Evolutionary conservation across 2,888 invertebrate genomes (phyloP), one percentile per base, ranked within the genome.

Genomic region (Lysandra bellargus): DNA sequence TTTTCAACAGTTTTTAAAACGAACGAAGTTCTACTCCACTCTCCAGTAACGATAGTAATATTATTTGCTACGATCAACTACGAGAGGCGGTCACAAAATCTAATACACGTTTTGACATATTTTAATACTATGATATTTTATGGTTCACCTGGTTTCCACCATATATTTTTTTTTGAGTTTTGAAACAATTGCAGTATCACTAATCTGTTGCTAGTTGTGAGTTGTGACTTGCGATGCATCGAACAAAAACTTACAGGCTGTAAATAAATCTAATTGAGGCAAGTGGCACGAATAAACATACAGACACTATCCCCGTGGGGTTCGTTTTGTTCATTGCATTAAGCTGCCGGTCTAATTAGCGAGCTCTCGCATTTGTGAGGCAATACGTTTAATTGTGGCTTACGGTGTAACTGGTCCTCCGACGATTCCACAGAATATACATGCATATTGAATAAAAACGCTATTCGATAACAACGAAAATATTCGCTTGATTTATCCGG

Each of bases 281-380:
- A 76, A 76, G 76, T 76, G 53, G 75, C 37, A 30, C 44, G 49
- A 75, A 75, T 75, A 75, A 75, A 75, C 75, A 75, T 12, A 75
- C 49, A 76, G 37, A 57, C 76, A 57, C 75, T 53, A 75, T 49
- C 76, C 9, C 33, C 30, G 76, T 53, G 30, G 76, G 76, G 53
- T 76, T 76, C 76, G 57, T 76, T 76, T 76, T 76, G 76, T 76
- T 76, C 76, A 30, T 76, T 76, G 76, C 76, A 76, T 76, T 76
- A 76, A 76, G 53, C 76, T 76, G 76, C 53, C 76, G 76, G 49
- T 30, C 57, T 76, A 76, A 76, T 76, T 76, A 76, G 76, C 76
- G 76, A 76, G 53, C 76, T 74, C 74, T 75, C 75, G 75, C 75
- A 57, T 76, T 76, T 76, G 76, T 57, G 76, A 53, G 33, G 76